Evolutionary conservation across 2,113 vertebrate species (phyloP), one percentile per base, ranked within the genome.

Genomic region (Dendropsophus ebraccatus): DNA sequence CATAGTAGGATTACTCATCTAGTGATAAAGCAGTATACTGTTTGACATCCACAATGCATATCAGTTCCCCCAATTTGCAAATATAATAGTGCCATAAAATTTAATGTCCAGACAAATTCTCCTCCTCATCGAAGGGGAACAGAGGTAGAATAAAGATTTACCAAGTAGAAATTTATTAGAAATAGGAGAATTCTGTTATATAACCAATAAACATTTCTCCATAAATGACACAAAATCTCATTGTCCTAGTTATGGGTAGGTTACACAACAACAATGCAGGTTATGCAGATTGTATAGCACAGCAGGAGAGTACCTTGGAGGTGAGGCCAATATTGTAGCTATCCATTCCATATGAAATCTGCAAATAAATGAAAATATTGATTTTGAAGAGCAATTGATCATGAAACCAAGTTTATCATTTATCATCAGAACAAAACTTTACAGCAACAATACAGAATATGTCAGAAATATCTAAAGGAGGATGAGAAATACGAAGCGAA

Each of bases 311-410:
- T 47, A 87, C 85, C 85, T 74, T 81, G 78, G 78, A 81, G 67
- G 77, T 74, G n/a, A 86, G 30, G 78, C 67, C 85, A 12, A 16
- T 28, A 56, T 77, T 81, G 85, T 70, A 87, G 65, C 54, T 81
- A 52, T 87, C 85, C 85, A 87, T 87, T 45, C 77, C 79, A 56
- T 87, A 74, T 32, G 65, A 54, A 35, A 80, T 54, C 85, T 87
- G 85, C 78, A 74, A 81, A 87, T 49, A 81, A 58, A 81, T 74
- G 52, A 81, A 81, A 87, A 81, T 85, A 85, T 74, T 81, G 67
- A 81, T 81, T 80, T 47, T 74, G 54, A 87, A 86, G 37, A 72
- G 62, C 50, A 80, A 58, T 85, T 86, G 78, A 56, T 58, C 70
- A 54, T 23, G 52, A 21, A 50, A 72, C 17, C 49, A 28, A 28